These are phyloP conservation scores for Agonum fuliginosum DNA, from an alignment of 2,888 invertebrate species.

Conservation along the genomic window DNA sequence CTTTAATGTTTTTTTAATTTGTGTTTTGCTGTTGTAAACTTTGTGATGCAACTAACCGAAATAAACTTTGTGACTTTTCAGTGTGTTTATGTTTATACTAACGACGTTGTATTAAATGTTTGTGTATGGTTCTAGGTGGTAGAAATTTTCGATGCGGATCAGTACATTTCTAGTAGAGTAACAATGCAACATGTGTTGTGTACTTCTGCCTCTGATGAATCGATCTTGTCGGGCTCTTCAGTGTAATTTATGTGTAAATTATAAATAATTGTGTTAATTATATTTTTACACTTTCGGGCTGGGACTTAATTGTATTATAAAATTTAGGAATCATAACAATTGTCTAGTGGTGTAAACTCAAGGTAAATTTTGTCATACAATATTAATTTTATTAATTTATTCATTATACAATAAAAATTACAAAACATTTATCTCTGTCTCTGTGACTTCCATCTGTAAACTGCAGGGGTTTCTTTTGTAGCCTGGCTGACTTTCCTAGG, in stretches of 20 bases:
- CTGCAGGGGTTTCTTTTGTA: constrained; percentile 81
- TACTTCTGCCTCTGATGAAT: constrained; percentile 56
- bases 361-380: too few species aligned
- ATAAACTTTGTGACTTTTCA: constrained; percentile 28
- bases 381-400: too few species aligned
- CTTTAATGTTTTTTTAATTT: background rate
- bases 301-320: constrained; percentile 48
- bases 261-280: constrained; percentile 35
- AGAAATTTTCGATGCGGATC: constrained; percentile 71
- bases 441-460: constrained; percentile 88
- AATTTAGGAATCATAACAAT: constrained; percentile 36
- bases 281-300: constrained; percentile 52
- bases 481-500: constrained; percentile 80
- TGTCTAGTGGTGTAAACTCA: too few species aligned
- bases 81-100: constrained; percentile 7
- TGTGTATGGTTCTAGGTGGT: constrained; percentile 66
- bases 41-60: constrained; percentile 26
- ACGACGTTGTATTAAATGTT: background rate
- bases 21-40: constrained; percentile 21
- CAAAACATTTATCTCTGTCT: constrained; percentile 81
- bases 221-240: constrained; percentile 55
- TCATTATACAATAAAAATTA: constrained; percentile 42
- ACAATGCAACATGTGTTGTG: constrained; percentile 48
- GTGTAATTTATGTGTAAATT: constrained; percentile 53
- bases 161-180: constrained; percentile 69